Evolutionary conservation across 1,140 invertebrate species (phyloP).

Genomic region (Plectrocnemia conspersa): DNA sequence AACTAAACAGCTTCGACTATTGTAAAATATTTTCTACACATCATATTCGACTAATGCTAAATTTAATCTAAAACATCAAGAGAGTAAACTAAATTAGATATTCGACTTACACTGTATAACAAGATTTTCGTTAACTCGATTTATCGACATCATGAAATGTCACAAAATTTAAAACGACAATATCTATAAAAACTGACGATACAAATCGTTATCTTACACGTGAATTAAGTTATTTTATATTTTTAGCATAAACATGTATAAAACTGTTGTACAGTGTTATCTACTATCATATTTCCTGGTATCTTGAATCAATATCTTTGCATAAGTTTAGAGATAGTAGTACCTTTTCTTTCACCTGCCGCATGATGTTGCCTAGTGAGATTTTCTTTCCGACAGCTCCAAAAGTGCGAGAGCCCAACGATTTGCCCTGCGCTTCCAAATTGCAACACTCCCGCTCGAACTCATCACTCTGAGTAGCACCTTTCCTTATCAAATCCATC

Average conservation of each 20-base stretch:
- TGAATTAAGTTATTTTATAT: not conserved
- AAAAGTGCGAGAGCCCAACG: not conserved
- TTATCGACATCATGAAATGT: too few species aligned
- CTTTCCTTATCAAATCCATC: slow-evolving; percentile 7
- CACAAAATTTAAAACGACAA: not conserved
- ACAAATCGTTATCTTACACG: not conserved
- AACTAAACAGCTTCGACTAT: too few species aligned
- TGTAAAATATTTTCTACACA: too few species aligned
- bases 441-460: slow-evolving; percentile 18
- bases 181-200: not conserved
- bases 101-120: too few species aligned
- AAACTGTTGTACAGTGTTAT: not conserved
- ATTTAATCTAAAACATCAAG: too few species aligned
- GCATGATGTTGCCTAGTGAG: slow-evolving; percentile 13
- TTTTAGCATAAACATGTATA: not conserved
- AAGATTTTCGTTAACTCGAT: too few species aligned
- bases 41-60: too few species aligned
- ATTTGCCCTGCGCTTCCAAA: slow-evolving; percentile 10
- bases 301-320: slow-evolving; percentile 12
- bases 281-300: too few species aligned
- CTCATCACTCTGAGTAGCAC: slow-evolving; percentile 17
- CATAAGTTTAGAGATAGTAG: not conserved
- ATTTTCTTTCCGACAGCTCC: slow-evolving; percentile 19
- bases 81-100: too few species aligned
- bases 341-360: slow-evolving; percentile 20